Conservation (phyloP, 2,113 vertebrate species). For the Chrysemys picta region DNA sequence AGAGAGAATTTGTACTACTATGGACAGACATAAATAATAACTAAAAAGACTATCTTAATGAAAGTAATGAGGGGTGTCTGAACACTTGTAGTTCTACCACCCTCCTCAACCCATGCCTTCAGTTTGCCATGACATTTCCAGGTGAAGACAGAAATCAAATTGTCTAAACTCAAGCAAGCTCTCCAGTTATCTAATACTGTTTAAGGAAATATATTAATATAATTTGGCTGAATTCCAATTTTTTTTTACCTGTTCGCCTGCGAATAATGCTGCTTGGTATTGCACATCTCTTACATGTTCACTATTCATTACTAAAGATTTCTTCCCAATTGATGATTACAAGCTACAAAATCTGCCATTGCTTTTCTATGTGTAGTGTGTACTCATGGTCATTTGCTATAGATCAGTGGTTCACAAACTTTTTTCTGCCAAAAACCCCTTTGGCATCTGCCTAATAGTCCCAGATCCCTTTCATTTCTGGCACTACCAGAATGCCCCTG, state of each 20-base stretch:
- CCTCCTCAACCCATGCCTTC: background rate
- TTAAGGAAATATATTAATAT: background rate
- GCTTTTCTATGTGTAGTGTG: rapidly evolving
- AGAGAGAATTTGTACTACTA: rapidly evolving
- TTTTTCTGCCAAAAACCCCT: background rate
- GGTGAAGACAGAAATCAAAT: too few relatives aligned
- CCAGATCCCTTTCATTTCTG: background rate
- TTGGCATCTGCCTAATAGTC: background rate
- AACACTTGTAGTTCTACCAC: rapidly evolving
- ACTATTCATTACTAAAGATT: background rate
- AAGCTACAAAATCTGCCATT: background rate
- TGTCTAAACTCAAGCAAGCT: background rate
- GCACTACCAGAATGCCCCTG: background rate
- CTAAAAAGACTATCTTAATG: rapidly evolving
- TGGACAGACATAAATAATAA: background rate
- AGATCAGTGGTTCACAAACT: background rate
- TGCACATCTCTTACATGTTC: background rate
- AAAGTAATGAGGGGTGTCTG: rapidly evolving
- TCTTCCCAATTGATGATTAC: background rate
- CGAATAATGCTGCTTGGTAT: rapidly evolving
- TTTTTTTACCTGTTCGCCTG: background rate
- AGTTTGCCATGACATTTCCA: background rate
- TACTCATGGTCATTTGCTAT: rapidly evolving
- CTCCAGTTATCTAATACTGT: background rate
- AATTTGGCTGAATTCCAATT: rapidly evolving